Percentiles rank a stretch among this genome's conserved stretches.
Conservation (phyloP, 2,888 invertebrate species). For the Blastobasis lacticolella region DNA sequence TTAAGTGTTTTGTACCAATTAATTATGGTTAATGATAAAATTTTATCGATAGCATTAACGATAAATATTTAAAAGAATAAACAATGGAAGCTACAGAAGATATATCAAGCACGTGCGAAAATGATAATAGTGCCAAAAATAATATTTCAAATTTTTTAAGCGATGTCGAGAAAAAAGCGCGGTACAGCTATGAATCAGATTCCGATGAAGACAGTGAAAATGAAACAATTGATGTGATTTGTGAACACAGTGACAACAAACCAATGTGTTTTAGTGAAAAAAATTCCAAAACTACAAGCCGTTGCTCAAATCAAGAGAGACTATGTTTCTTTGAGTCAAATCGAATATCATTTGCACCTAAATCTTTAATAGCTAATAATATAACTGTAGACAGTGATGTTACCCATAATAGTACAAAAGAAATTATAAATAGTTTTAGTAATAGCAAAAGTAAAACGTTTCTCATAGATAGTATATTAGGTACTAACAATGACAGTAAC, state of each 20-base stretch:
- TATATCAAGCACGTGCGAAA: conserved; percentile 65
- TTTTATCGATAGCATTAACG: too few relatives aligned
- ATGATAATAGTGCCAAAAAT: conserved; percentile 25
- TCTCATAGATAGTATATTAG: conserved; percentile 72
- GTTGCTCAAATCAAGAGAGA: conserved; percentile 26
- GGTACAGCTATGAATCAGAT: conserved; percentile 46
- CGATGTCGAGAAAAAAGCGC: conserved; percentile 25
- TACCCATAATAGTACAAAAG: conserved; percentile 26
- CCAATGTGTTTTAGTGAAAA: conserved; percentile 22
- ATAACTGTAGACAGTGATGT: conserved; percentile 27
- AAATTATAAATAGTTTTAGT: conserved; percentile 23
- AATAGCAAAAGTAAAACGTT: conserved; percentile 66
- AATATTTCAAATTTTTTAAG: too few relatives aligned
- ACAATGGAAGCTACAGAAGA: conserved; percentile 50
- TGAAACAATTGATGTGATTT: conserved; percentile 63
- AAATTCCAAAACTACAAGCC: conserved; percentile 14
- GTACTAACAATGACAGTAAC: conserved; percentile 43
- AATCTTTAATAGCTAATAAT: conserved; percentile 29
- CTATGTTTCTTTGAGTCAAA: conserved; percentile 39
- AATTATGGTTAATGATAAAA: too few relatives aligned
- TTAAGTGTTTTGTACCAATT: too few relatives aligned
- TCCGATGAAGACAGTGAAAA: conserved; percentile 62
- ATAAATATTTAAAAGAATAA: background rate
- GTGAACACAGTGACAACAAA: conserved; percentile 50
- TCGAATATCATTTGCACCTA: conserved; percentile 34